Evolutionary conservation across 2,888 invertebrate species (phyloP), one percentile per base, ranked within the genome.

Genomic region (Andrena haemorrhoa): DNA sequence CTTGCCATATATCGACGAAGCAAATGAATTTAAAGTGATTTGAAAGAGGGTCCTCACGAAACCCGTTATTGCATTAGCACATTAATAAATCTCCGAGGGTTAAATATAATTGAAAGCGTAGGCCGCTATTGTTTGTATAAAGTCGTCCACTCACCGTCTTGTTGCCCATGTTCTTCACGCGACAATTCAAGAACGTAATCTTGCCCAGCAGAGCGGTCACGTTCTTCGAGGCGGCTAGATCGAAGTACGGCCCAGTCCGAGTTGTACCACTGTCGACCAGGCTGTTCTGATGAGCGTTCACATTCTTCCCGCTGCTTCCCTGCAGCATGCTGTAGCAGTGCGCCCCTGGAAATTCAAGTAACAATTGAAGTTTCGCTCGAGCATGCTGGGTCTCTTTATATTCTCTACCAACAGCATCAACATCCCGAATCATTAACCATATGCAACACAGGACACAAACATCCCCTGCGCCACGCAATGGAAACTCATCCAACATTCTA

Each of bases 91-190:
- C 41, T 16, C 41, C 4, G 16, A 5, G 41, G 41, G 41, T 41
- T 41, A 1, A 41, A 41, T 41, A 41, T 41, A 41, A 41, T 41
- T 16, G 12, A 41, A 41, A 41, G 16, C 41, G 4, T 41, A 5
- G 41, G 12, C 41, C 4, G 16, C 16, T 16, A 41, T 12, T 41
- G 5, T 41, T 16, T 41, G 2, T 5, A 41, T 41, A 1, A 16
- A 6, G 20, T 33, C 41, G 4, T 1, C 16, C 29, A 84, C 97
- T 96, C 92, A 98, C 98, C 94, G 98, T 98, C 95, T 97, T 97
- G 95, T 98, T 98, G 87, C 97, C 97, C 93, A 98, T 95, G 95
- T 98, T 98, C 95, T 98, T 98, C 86, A 98, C 98, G 83, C 97
- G 96, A 94, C 98, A 98, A 93, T 97, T 98, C 88, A 98, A 95